A percentile compares a stretch with the other conserved stretches of the same genome.
Evolutionary conservation across 2,888 invertebrate species (phyloP).

Genomic region (Strigamia maritima): DNA sequence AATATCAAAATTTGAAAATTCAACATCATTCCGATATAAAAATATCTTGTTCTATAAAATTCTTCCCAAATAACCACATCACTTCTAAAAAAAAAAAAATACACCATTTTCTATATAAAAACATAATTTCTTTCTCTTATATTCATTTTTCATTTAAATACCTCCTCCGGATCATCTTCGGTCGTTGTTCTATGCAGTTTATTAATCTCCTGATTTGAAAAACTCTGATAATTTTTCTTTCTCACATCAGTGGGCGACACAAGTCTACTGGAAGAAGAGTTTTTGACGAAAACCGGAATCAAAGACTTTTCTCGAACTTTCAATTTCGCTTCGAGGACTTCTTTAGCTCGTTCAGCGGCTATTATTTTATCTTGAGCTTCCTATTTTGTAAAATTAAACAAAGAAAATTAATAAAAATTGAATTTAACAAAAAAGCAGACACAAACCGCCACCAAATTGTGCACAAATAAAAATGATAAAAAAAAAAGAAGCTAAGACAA

Average conservation of each 20-base stretch:
- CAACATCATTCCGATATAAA: not conserved
- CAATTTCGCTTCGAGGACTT: slow-evolving; percentile 60
- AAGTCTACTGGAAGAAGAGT: not conserved
- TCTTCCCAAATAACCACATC: not conserved
- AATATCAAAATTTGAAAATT: not conserved
- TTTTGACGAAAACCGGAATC: slow-evolving; percentile 38
- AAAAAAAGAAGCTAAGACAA: not conserved
- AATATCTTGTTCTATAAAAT: not conserved
- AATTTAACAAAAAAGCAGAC: not conserved
- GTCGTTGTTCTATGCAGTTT: not conserved
- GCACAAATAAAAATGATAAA: not conserved
- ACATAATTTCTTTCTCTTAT: no score
- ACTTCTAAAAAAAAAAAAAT: not conserved
- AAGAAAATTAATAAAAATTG: not conserved
- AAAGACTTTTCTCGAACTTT: slow-evolving; percentile 50
- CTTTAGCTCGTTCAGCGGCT: slow-evolving; percentile 64
- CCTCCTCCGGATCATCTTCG: not conserved
- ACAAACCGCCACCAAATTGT: slow-evolving; percentile 18
- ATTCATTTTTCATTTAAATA: not conserved
- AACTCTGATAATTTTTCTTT: not conserved
- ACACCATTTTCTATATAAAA: not conserved
- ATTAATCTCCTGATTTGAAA: not conserved
- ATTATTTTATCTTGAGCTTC: slow-evolving; percentile 60
- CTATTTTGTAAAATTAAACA: slow-evolving; percentile 22
- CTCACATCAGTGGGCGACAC: not conserved